Conservation (phyloP, 2,888 invertebrate species). For the Cerceris rybyensis region DNA sequence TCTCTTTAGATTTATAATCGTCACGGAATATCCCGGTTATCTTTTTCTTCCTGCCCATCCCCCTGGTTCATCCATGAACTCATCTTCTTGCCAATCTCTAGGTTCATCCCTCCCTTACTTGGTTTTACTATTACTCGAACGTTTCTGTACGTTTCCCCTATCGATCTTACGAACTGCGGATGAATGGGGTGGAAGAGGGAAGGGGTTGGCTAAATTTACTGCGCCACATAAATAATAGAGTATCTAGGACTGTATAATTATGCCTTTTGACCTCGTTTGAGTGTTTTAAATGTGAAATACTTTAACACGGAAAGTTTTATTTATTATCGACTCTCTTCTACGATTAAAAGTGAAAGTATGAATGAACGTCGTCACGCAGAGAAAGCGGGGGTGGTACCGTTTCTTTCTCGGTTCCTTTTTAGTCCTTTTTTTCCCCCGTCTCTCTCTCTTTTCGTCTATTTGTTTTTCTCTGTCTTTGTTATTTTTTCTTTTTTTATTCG, state of each 20-base stretch:
- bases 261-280: conserved; percentile 30
- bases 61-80: too few relatives aligned
- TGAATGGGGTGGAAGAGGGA: conserved; percentile 8
- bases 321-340: background rate
- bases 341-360: background rate
- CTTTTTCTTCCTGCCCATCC: too few relatives aligned
- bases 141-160: background rate
- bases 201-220: conserved; percentile 9
- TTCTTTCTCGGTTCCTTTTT: conserved; percentile 19
- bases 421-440: background rate
- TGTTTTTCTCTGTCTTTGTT: background rate
- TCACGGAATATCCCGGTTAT: background rate
- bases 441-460: conserved; percentile 9
- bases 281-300: conserved; percentile 6
- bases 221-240: conserved; percentile 26
- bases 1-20: background rate
- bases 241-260: conserved; percentile 7
- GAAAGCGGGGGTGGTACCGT: conserved; percentile 27
- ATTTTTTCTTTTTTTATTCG: conserved; percentile 1
- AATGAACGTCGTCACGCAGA: conserved; percentile 13
- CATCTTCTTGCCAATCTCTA: too few relatives aligned
- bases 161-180: conserved; percentile 13
- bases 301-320: background rate
- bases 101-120: background rate
- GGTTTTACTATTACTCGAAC: background rate